Evolutionary conservation across 2,888 invertebrate genomes (phyloP).

Genomic region (Epistrophe eligans): DNA sequence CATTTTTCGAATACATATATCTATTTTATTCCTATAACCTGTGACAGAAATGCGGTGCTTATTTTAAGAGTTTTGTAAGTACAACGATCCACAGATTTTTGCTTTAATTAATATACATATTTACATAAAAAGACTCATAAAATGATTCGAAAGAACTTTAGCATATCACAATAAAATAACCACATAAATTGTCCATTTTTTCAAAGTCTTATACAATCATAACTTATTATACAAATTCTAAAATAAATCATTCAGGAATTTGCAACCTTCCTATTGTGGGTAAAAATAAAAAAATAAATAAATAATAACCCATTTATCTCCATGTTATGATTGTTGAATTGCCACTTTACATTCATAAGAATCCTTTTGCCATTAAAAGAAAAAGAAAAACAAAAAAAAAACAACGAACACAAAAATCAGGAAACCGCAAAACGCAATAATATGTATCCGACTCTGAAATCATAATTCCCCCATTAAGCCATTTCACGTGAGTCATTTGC

Average conservation of each 20-base stretch:
- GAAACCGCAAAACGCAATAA: slow-evolving; percentile 42
- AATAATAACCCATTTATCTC: slow-evolving; percentile 29
- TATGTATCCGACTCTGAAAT: slow-evolving; percentile 40
- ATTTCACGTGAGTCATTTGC: slow-evolving; percentile 60
- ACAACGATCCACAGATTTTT: too few species aligned
- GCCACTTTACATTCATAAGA: slow-evolving; percentile 34
- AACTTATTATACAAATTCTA: background rate
- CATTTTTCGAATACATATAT: too few species aligned
- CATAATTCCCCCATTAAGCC: slow-evolving; percentile 65
- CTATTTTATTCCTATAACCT: too few species aligned
- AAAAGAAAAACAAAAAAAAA: background rate
- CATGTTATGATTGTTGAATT: slow-evolving; percentile 35
- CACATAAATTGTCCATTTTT: background rate
- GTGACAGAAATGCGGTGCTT: too few species aligned
- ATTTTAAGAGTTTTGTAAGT: too few species aligned
- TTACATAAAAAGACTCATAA: too few species aligned
- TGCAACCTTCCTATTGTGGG: slow-evolving; percentile 2
- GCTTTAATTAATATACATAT: too few species aligned
- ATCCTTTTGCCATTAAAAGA: slow-evolving; percentile 7
- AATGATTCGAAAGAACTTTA: too few species aligned
- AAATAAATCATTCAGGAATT: slow-evolving; percentile 33
- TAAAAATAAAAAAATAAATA: too few species aligned
- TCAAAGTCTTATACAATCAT: background rate
- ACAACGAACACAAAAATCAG: slow-evolving; percentile 19
- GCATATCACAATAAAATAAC: too few species aligned